Evolutionary conservation across 2,113 vertebrate genomes (phyloP).

Genomic region (Charadrius vociferus): DNA sequence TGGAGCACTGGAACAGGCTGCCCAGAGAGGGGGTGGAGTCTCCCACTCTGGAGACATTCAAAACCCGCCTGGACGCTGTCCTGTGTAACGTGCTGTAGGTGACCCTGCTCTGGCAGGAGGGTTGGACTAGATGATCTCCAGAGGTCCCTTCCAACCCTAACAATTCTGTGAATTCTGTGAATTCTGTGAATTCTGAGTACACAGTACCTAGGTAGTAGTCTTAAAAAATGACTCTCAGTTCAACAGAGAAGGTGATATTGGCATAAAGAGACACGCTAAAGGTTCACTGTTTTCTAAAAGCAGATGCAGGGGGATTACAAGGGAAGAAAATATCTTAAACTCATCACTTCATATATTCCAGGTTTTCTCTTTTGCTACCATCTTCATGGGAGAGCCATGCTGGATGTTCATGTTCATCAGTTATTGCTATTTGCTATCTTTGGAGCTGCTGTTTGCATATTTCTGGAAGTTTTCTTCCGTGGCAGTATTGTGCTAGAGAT

Average conservation of each 20-base stretch:
- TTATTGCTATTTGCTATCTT: slow-evolving; percentile 83
- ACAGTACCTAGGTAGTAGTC: background rate
- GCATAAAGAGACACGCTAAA: background rate
- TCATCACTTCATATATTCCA: slow-evolving; percentile 34
- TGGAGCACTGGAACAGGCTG: too few relatives aligned
- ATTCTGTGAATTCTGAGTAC: too few relatives aligned
- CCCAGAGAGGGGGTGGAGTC: too few relatives aligned
- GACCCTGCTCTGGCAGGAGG: too few relatives aligned
- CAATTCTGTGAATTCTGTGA: too few relatives aligned
- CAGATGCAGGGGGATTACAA: background rate
- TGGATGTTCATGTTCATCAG: slow-evolving; percentile 89
- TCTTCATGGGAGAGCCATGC: slow-evolving; percentile 86
- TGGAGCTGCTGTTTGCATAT: slow-evolving; percentile 76
- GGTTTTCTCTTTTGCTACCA: slow-evolving; percentile 94
- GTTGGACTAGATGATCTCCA: too few relatives aligned
- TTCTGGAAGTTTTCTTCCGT: slow-evolving; percentile 87
- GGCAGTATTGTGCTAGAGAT: slow-evolving; percentile 89
- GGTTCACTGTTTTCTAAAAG: background rate
- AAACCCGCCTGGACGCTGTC: too few relatives aligned
- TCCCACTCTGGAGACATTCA: too few relatives aligned
- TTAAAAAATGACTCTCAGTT: background rate
- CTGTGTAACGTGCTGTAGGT: too few relatives aligned
- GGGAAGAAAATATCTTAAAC: background rate
- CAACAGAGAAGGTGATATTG: background rate
- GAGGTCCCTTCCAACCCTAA: too few relatives aligned